These are phyloP conservation scores for Notothenia coriiceps DNA, from an alignment of 2,113 vertebrate species.

Conservation along the genomic window DNA sequence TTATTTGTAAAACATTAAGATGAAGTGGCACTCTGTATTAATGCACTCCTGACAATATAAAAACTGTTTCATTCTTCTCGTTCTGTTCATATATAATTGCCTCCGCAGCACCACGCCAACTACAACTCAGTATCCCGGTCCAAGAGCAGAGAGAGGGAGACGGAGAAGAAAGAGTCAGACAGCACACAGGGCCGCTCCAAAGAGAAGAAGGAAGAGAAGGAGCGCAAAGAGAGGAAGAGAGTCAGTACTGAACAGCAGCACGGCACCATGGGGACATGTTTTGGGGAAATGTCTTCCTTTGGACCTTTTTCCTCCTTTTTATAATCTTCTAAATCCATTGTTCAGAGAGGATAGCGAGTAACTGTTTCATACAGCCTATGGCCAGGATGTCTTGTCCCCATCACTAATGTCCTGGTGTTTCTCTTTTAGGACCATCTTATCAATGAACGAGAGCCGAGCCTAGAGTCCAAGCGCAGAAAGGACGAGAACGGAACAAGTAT, in stretches of 20 bases:
- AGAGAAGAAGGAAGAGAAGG: slow-evolving; percentile 84
- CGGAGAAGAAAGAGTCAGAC: slow-evolving; percentile 81
- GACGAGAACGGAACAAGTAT: slow-evolving; percentile 95
- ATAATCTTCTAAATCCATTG: not conserved
- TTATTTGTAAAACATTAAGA: no score
- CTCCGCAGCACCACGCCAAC: slow-evolving; percentile 76
- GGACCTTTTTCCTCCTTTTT: not conserved
- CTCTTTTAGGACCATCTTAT: slow-evolving; percentile 87
- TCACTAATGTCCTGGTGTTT: not conserved
- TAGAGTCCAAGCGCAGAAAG: slow-evolving; percentile 92
- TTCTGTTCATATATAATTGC: slow-evolving; percentile 52
- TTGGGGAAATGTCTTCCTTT: not conserved
- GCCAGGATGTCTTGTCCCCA: no score
- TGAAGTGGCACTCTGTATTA: not conserved
- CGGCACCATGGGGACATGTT: not conserved
- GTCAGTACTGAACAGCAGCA: slow-evolving; percentile 56
- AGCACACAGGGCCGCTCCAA: slow-evolving; percentile 73
- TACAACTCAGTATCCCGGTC: slow-evolving; percentile 81
- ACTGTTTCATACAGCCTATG: not conserved
- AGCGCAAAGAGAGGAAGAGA: slow-evolving; percentile 80
- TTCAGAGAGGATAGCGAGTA: no score
- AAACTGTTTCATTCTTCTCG: slow-evolving; percentile 25
- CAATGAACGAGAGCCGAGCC: slow-evolving; percentile 88
- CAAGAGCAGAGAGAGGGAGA: slow-evolving; percentile 83
- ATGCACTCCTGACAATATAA: not conserved